Base-by-base conservation (phyloP, 1,140 invertebrate genomes). In the Lasioglossum baleicum region DNA sequence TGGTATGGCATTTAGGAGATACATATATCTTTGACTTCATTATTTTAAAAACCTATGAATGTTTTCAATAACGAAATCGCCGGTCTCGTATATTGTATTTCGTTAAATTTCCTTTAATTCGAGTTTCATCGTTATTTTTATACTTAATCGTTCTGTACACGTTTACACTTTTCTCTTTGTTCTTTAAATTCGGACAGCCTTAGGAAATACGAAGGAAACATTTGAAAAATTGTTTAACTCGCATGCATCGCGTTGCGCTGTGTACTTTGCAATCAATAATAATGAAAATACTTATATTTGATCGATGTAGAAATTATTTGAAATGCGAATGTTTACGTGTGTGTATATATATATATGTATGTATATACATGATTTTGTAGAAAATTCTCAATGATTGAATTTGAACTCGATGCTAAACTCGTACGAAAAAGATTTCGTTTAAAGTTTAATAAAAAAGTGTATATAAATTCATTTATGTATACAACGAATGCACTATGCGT, bases 1-100 rank as follows among this genome's bases (percentile, higher is more conserved):
- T 87, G 84, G 75, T 87, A 83, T 86, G 69, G 69, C 63, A 69
- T 48, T 44, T 69, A 60, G 44, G 42, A 77, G 31, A 66, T 81
- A 26, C 26, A 26, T n/a, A 65, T 64, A 64, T 82, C 51, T 80
- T 69, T 51, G 48, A 13, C 72, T 78, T 65, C 56, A 51, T 75
- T 51, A 67, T 20, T 81, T 75, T 72, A 78, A 79, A 83, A 84
- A 81, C 22, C 7, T 78, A 83, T 64, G 63, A 83, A 83, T 22
- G 44, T 68, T 70, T 75, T n/a, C 53, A 66, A 56, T 72, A 72
- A 75, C 17, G 31, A 44, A 60, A 80, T 66, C 53, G 53, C 20
- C n/a, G 10, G 76, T 66, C 51, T 20, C 73, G n/a, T n/a, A 65
- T 63, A 64, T 58, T 76, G 22, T 70, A 53, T 82, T 65, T 48